Base-by-base conservation (phyloP, 2,888 invertebrate species). In the Cryptus armator region DNA sequence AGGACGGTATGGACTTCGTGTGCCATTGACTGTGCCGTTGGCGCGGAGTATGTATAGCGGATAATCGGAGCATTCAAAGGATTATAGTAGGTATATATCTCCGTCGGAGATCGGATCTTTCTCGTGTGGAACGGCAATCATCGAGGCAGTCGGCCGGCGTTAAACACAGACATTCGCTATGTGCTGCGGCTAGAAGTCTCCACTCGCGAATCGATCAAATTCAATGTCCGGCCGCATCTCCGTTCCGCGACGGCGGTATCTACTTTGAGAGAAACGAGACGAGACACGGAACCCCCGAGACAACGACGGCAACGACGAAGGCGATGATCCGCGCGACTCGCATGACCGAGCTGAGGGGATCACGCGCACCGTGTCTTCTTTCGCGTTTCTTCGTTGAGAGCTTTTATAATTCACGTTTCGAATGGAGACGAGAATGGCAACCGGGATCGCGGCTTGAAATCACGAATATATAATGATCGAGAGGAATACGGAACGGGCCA, bases 181-280 rank as follows among this genome's bases (percentile, higher is more conserved):
- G 79, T 48, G 19, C 48, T 71, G 37, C 37, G 37, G 37, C 76
- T 53, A 7, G 59, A 24, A 24, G 24, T 24, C 68, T 14, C 9
- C 12, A 56, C 72, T 83, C 46, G 79, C 59, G 76, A 84, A 84
- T 84, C 76, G 76, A 80, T 84, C 76, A 84, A 84, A 84, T 84
- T 81, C 80, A 84, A 81, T 84, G 81, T 81, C 67, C 71, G 64
- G 64, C 10, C 75, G 32, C 24, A 76, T 75, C 79, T 75, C 79
- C 70, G 66, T 74, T 56, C 19, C 56, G 24, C 56, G 56, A 76
- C 53, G 68, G 80, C 76, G 80, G 80, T 80, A 83, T 83, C 64
- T 74, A 71, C 83, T 84, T 84, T 80, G 76, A 80, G 76, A 76
- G 48, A 70, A 75, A 62, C 68, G 71, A 71, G 75, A 70, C 43